A percentile compares a stretch with the other conserved stretches of the same genome.
phyloP scores from a whole-genome alignment of 2,888 invertebrate genomes.

The Masnerella sp. region DNA sequence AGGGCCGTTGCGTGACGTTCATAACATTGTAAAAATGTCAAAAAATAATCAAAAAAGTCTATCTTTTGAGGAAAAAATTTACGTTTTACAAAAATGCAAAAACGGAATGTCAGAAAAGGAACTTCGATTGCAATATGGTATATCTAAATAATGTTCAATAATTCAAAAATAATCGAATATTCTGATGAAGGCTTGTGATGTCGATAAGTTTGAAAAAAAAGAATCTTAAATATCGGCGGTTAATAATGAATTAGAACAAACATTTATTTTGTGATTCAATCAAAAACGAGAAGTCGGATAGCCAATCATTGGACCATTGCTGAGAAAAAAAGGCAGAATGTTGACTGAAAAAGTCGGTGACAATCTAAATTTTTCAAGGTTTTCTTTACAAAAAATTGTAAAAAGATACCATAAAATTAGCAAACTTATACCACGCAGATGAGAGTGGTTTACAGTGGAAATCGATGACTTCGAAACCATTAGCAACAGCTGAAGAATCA shows the following conservation, averaged over 20 bases:
- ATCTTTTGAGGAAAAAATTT: too few relatives aligned
- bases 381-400: background rate
- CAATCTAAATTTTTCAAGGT: background rate
- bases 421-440: slow-evolving; percentile 29
- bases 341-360: background rate
- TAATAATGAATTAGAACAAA: background rate
- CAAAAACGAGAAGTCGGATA: background rate
- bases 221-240: too few relatives aligned
- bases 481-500: slow-evolving; percentile 1
- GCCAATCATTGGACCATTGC: background rate
- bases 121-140: too few relatives aligned
- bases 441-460: slow-evolving; percentile 59
- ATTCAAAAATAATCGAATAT: too few relatives aligned
- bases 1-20: too few relatives aligned
- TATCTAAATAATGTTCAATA: too few relatives aligned
- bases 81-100: too few relatives aligned
- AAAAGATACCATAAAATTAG: background rate
- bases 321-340: background rate
- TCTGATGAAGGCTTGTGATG: too few relatives aligned
- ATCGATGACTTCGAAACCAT: slow-evolving; percentile 60
- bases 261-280: background rate
- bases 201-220: too few relatives aligned
- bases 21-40: too few relatives aligned
- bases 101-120: too few relatives aligned
- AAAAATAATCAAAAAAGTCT: too few relatives aligned